Percentiles rank a stretch among this genome's conserved stretches.
Conservation (phyloP, 2,797 vertebrate species). For the Microctenopoma lineatum region DNA sequence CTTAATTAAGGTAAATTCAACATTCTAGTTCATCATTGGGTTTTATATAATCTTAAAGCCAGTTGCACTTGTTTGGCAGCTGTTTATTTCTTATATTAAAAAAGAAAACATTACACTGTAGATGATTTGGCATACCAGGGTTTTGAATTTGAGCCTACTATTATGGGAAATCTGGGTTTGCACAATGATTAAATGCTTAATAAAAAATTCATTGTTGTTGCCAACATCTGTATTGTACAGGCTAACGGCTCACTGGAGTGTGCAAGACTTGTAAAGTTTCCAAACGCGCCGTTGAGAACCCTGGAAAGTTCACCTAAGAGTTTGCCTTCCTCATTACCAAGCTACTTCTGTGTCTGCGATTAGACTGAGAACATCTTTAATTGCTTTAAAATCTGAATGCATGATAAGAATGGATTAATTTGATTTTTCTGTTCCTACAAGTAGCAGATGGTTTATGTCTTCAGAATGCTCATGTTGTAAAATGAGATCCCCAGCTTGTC, state of each 20-base stretch:
- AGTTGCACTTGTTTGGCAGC: slow-evolving; percentile 83
- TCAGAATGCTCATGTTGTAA: slow-evolving; percentile 99
- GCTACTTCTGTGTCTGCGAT: slow-evolving; percentile 98
- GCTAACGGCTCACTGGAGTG: slow-evolving; percentile 99
- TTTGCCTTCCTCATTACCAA: slow-evolving; percentile 99
- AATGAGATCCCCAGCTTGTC: slow-evolving; percentile 99
- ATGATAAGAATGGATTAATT: slow-evolving; percentile 99
- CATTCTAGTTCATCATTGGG: slow-evolving; percentile 80
- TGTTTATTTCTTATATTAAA: slow-evolving; percentile 87
- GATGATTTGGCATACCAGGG: slow-evolving; percentile 83
- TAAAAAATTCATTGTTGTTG: slow-evolving; percentile 98
- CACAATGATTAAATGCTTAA: slow-evolving; percentile 89
- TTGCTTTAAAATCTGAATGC: slow-evolving; percentile 99
- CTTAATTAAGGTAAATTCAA: slow-evolving; percentile 87
- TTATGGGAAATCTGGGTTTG: slow-evolving; percentile 87
- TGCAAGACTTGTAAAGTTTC: slow-evolving; percentile 99
- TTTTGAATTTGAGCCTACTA: slow-evolving; percentile 83
- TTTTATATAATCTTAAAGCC: slow-evolving; percentile 85
- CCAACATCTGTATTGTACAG: slow-evolving; percentile 97
- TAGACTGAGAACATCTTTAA: slow-evolving; percentile 99
- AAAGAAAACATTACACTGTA: slow-evolving; percentile 82
- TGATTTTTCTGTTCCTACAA: slow-evolving; percentile 99
- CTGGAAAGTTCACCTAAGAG: slow-evolving; percentile 99
- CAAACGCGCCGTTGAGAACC: slow-evolving; percentile 96
- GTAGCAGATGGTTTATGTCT: slow-evolving; percentile 99